A percentile compares a stretch with the other conserved stretches of the same genome.
These are phyloP conservation scores for Propsilocerus akamusi DNA, from an alignment of 1,140 invertebrate species.

Conservation along the genomic window DNA sequence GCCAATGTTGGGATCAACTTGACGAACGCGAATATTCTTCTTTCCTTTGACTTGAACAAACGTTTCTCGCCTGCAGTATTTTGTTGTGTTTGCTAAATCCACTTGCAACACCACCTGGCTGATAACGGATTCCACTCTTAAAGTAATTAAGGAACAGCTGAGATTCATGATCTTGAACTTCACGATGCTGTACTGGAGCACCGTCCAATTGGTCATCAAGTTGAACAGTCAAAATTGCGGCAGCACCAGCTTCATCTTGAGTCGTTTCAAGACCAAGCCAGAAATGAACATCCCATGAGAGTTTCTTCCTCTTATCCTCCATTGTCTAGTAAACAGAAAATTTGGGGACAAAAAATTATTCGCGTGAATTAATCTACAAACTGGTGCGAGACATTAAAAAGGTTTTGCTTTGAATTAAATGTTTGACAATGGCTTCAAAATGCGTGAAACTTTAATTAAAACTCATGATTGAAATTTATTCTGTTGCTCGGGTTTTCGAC, in stretches of 20 bases:
- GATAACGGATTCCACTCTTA: slow-evolving; percentile 52
- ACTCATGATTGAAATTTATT: background rate
- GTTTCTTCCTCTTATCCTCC: slow-evolving; percentile 36
- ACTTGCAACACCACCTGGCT: slow-evolving; percentile 60
- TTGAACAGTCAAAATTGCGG: slow-evolving; percentile 71
- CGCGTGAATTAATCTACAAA: too few relatives aligned
- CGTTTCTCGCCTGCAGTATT: slow-evolving; percentile 51
- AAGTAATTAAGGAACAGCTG: slow-evolving; percentile 64
- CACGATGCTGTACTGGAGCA: slow-evolving; percentile 70
- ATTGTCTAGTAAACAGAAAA: too few relatives aligned
- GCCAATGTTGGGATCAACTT: slow-evolving; percentile 52
- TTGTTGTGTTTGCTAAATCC: slow-evolving; percentile 69
- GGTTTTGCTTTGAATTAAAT: background rate
- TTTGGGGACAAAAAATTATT: too few relatives aligned
- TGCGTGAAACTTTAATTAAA: slow-evolving; percentile 4
- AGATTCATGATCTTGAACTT: slow-evolving; percentile 71
- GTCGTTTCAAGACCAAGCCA: slow-evolving; percentile 72
- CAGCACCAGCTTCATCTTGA: slow-evolving; percentile 71
- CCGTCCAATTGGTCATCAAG: slow-evolving; percentile 71
- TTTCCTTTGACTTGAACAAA: slow-evolving; percentile 80
- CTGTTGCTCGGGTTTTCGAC: background rate
- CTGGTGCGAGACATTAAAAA: background rate
- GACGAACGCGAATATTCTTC: slow-evolving; percentile 59
- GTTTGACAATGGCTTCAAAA: background rate
- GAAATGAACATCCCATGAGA: slow-evolving; percentile 73